Base-by-base conservation (phyloP, 2,797 vertebrate species). In the Lemur catta region DNA sequence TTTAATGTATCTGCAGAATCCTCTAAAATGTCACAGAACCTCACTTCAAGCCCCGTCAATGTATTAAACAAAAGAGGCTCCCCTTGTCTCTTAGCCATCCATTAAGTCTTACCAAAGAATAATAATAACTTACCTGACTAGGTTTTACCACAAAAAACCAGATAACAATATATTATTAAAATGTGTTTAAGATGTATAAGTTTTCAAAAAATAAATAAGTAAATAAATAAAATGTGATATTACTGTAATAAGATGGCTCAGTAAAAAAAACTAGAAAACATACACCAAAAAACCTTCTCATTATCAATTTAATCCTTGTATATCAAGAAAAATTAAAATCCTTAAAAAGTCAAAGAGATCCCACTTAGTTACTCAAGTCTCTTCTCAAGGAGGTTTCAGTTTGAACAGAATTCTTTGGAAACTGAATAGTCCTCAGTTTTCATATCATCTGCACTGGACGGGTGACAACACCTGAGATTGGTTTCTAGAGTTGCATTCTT, bases 401-500 rank as follows among this genome's bases (percentile, higher is more conserved):
- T 96, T 95, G 91, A 61, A 22, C 26, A 79, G 41, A 71, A 88
- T 93, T 92, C 85, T 94, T 84, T 91, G 71, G 69, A 92, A 93
- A 91, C 61, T 30, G 26, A 79, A 63, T 76, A 74, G 72, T 33
- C 67, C 55, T 92, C 22, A 14, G 26, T 87, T 96, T 93, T 90
- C 12, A 7, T 82, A 89, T 84, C 67, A 20, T 96, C 76, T 94
- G 5, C n/a, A 28, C 72, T 92, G 41, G 63, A 72, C 59, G 93
- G 85, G 85, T 94, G 65, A 97, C 93, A 96, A 13, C n/a, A 52
- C 84, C 94, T 96, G 59, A 78, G 26, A 65, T 74, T 33, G 46
- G 59, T 95, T 95, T 96, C 95, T 95, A 61, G 82, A 92, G 59
- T 90, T 61, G 24, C 18, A 75, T 93, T 74, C 72, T 95, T 92